Conservation (phyloP, 2,797 vertebrate genomes). For the Acropternis orthonyx region DNA sequence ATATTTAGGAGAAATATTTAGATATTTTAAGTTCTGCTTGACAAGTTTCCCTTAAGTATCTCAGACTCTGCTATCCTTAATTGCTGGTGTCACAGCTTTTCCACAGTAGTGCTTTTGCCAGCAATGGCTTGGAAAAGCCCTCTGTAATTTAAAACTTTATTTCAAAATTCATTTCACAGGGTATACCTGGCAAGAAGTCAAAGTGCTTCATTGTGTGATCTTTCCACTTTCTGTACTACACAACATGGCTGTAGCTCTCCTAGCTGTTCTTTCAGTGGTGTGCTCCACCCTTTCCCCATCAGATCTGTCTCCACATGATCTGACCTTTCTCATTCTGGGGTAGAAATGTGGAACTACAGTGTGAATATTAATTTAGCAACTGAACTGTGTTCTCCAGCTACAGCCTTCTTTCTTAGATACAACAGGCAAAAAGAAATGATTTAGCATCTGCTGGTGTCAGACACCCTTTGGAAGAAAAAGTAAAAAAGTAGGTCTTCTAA, state of each 20-base stretch:
- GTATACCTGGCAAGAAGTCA: slow-evolving; percentile 55
- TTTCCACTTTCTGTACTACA: not conserved
- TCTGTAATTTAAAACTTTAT: slow-evolving; percentile 46
- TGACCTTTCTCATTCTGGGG: not conserved
- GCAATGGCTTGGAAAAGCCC: slow-evolving; percentile 7
- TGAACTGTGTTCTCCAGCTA: not conserved
- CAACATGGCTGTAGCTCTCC: not conserved
- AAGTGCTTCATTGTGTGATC: slow-evolving; percentile 43
- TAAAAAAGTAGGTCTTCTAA: not conserved
- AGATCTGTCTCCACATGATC: not conserved
- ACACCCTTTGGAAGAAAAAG: not conserved
- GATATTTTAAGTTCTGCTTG: slow-evolving; percentile 25
- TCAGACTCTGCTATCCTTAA: slow-evolving; percentile 22
- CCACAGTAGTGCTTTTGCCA: not conserved
- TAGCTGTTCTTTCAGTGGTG: not conserved
- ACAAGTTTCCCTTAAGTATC: slow-evolving; percentile 30
- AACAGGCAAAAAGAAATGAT: not conserved
- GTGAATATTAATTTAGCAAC: slow-evolving; percentile 44
- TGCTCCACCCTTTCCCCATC: not conserved
- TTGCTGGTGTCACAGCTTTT: slow-evolving; percentile 41
- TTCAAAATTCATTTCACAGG: slow-evolving; percentile 58
- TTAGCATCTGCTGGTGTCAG: not conserved
- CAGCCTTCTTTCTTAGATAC: not conserved
- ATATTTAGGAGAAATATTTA: slow-evolving; percentile 55
- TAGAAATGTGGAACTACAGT: not conserved